Evolutionary conservation across 2,113 vertebrate genomes (phyloP), one percentile per base, ranked within the genome.

Genomic region (Pontoporia blainvillei): DNA sequence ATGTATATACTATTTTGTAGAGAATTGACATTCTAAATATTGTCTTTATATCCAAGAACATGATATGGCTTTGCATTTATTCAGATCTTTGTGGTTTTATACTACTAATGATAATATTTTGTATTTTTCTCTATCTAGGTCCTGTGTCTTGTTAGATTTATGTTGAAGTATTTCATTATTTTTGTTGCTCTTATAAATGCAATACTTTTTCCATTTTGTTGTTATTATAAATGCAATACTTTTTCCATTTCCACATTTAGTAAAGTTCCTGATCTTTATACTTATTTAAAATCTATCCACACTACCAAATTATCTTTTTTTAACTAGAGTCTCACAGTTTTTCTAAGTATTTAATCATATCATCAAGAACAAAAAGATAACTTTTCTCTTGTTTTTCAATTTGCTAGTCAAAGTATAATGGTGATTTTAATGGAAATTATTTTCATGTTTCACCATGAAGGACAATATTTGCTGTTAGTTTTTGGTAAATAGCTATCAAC

Each of bases 61-160:
- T 69, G 41, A 14, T 76, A 81, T 59, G 34, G 59, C 34, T 94
- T 86, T 91, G 75, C 59, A 94, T 41, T 96, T 82, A 87, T 75
- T 87, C 27, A 96, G 39, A 31, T 49, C 66, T 91, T 34, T 81
- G 72, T 90, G 20, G 25, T 72, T 93, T 96, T 81, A 64, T 90
- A 25, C 76, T 57, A 79, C 34, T 27, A 25, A 23, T 15, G 67
- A 83, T 23, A 82, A 27, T 71, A 82, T 67, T 86, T 67, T 71
- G 18, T 31, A 49, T 27, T 90, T 91, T 86, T 73, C 73, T 82
- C 52, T 86, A 59, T 15, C 44, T 36, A 90, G 25, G 7, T 71
- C n/a, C 71, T 52, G 1, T 39, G 46, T 67, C 46, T 41, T 62
- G 8, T 75, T 69, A 84, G 36, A 89, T 93, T 69, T 93, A 44